Evolutionary conservation across 2,888 invertebrate species (phyloP).

Genomic region (Ophion slaviceki): DNA sequence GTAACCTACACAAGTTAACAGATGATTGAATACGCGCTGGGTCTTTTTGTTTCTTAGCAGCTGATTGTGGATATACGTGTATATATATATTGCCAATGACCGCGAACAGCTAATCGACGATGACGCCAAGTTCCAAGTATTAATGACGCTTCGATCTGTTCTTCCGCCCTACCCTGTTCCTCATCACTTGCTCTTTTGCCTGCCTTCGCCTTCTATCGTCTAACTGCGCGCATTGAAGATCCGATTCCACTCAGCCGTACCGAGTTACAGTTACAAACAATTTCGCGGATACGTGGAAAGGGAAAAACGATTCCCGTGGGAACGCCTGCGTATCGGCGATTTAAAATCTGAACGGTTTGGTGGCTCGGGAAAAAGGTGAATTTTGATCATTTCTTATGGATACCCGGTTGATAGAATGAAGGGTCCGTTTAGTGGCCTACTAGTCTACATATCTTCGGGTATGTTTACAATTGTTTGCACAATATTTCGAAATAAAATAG

Average conservation of each 20-base stretch:
- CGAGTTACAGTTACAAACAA: constrained; percentile 34
- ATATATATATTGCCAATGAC: constrained; percentile 8
- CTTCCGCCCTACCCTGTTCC: neutral
- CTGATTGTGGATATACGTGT: neutral
- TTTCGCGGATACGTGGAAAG: constrained; percentile 17
- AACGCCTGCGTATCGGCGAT: neutral
- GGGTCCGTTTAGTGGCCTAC: too few species aligned
- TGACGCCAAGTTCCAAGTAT: constrained; percentile 55
- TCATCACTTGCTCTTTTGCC: constrained; percentile 20
- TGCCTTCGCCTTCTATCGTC: constrained; percentile 8
- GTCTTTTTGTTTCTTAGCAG: neutral
- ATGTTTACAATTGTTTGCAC: too few species aligned
- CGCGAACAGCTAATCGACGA: constrained; percentile 45
- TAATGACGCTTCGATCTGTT: constrained; percentile 43
- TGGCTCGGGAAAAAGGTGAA: too few species aligned
- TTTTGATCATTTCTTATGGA: neutral
- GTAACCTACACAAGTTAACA: neutral
- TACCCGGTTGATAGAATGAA: neutral
- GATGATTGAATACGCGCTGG: neutral
- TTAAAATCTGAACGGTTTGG: neutral
- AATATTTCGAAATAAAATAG: too few species aligned
- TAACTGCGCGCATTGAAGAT: constrained; percentile 6
- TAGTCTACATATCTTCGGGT: too few species aligned
- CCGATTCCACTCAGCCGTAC: constrained; percentile 22
- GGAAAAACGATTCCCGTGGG: constrained; percentile 40